These are phyloP conservation scores for Prochilodus magdalenae DNA, from an alignment of 2,113 vertebrate genomes.

Conservation along the genomic window DNA sequence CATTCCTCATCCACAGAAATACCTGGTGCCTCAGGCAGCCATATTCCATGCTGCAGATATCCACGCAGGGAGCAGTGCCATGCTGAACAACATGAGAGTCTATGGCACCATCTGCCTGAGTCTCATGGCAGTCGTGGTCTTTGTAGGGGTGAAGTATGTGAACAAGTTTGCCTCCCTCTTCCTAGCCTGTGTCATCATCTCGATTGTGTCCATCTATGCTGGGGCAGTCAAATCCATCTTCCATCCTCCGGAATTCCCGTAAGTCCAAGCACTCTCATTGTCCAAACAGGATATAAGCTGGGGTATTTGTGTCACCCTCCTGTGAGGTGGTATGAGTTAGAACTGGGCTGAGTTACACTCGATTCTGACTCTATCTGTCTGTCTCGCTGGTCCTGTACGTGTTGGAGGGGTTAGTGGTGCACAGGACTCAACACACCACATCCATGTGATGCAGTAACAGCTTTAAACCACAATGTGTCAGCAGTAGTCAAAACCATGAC, in stretches of 20 bases:
- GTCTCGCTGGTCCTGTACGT: too few species aligned
- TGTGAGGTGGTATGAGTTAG: too few species aligned
- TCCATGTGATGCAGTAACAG: too few species aligned
- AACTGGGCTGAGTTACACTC: too few species aligned
- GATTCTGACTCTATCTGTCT: too few species aligned
- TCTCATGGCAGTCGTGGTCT: slow-evolving; percentile 95
- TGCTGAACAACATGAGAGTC: slow-evolving; percentile 96
- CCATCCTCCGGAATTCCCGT: slow-evolving; percentile 93
- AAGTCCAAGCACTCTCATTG: slow-evolving; percentile 70
- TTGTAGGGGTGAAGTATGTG: slow-evolving; percentile 97
- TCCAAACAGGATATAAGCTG: not conserved
- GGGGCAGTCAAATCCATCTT: slow-evolving; percentile 94
- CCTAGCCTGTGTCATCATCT: slow-evolving; percentile 95
- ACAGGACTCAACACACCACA: too few species aligned
- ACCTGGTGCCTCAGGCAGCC: slow-evolving; percentile 91
- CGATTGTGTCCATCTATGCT: slow-evolving; percentile 95
- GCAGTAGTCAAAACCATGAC: too few species aligned
- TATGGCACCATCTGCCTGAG: slow-evolving; percentile 93
- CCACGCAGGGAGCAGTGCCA: slow-evolving; percentile 82
- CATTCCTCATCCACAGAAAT: slow-evolving; percentile 80
- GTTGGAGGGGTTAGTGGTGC: too few species aligned
- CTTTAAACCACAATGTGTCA: too few species aligned
- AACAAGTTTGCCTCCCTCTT: slow-evolving; percentile 98
- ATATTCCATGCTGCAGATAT: slow-evolving; percentile 85
- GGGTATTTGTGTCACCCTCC: too few species aligned